A percentile compares a stretch with the other conserved stretches of the same genome.
These are phyloP conservation scores for Ovis canadensis DNA, from an alignment of 2,113 vertebrate genomes.

Conservation along the genomic window DNA sequence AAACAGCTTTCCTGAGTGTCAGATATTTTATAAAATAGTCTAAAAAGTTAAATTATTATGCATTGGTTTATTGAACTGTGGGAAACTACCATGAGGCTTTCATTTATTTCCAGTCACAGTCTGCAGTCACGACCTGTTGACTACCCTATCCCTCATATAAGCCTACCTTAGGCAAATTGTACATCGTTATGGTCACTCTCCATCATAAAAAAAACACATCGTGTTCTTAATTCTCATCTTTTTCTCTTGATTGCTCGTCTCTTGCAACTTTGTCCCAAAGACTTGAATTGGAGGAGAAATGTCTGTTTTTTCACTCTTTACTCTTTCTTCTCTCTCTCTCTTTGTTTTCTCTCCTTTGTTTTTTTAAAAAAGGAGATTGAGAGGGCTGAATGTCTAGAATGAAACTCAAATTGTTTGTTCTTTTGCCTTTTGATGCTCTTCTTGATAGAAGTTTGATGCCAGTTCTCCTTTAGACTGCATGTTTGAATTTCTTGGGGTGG, in stretches of 20 bases:
- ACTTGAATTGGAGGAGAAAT: not conserved
- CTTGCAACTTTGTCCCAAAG: not conserved
- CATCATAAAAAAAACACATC: not conserved
- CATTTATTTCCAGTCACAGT: not conserved
- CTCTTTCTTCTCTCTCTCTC: not conserved
- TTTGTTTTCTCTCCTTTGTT: not conserved
- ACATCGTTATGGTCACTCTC: not conserved
- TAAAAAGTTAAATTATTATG: not conserved
- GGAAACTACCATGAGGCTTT: not conserved
- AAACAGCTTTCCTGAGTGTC: not conserved
- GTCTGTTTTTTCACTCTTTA: not conserved
- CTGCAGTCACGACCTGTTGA: not conserved
- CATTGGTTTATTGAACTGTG: not conserved
- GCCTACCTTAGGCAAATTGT: not conserved
- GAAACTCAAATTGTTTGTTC: not conserved
- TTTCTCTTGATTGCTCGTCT: not conserved
- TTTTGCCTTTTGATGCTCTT: not conserved
- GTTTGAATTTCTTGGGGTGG: not conserved
- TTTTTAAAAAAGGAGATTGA: not conserved
- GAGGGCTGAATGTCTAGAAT: not conserved
- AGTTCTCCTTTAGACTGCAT: not conserved
- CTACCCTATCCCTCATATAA: not conserved
- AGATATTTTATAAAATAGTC: conserved; percentile 2
- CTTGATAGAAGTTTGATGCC: not conserved
- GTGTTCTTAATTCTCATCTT: not conserved